These are phyloP conservation scores for Gallinago stenura DNA, from an alignment of 2,797 vertebrate species.

Conservation along the genomic window DNA sequence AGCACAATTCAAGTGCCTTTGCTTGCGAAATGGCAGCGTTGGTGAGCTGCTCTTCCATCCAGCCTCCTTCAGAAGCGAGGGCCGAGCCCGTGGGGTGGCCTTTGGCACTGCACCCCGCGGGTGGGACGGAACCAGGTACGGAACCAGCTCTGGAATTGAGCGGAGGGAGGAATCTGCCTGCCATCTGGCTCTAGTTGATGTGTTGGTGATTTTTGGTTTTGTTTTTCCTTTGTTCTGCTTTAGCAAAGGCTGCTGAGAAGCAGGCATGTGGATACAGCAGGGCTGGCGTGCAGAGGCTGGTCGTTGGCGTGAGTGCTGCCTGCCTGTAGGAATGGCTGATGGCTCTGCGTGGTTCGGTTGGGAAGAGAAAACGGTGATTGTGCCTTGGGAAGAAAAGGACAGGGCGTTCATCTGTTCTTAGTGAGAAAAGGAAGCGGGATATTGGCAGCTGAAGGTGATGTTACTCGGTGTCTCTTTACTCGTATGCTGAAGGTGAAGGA, in stretches of 20 bases:
- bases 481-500: neutral
- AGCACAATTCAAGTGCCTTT: neutral
- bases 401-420: neutral
- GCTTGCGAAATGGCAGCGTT: neutral
- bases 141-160: neutral
- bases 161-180: neutral
- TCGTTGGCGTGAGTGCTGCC: neutral
- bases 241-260: neutral
- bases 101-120: neutral
- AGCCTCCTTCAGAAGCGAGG: neutral
- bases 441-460: neutral
- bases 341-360: neutral
- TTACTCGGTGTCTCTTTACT: neutral
- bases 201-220: neutral
- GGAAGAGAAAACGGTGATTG: neutral
- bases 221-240: neutral
- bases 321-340: neutral
- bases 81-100: neutral
- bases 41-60: neutral
- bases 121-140: fast-evolving
- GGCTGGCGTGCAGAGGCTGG: neutral
- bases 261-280: neutral
- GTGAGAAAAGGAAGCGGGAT: neutral
- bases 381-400: neutral
- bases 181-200: neutral